Conservation (phyloP, 2,797 vertebrate species). For the Tenualosa ilisha region DNA sequence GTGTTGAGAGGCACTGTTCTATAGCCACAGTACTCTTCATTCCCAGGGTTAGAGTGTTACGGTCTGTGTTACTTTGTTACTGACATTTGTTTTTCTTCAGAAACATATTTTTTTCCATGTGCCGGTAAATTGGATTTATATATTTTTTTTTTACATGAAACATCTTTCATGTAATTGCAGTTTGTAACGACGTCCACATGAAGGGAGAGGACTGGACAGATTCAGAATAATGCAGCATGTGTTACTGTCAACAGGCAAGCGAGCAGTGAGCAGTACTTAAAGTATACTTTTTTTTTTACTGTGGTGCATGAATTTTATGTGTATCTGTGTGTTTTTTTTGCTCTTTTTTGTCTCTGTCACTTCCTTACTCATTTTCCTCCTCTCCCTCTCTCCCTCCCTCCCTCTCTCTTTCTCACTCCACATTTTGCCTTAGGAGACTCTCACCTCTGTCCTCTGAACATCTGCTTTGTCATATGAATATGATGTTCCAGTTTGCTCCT, state of each 20-base stretch:
- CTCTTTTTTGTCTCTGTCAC: not conserved
- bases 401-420: not conserved
- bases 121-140: too few relatives aligned
- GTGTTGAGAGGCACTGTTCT: not conserved
- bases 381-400: not conserved
- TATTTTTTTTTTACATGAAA: not conserved
- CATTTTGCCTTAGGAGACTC: not conserved
- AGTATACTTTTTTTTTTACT: not conserved
- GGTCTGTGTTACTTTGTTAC: too few relatives aligned
- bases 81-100: too few relatives aligned
- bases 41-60: too few relatives aligned
- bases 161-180: not conserved
- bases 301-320: too few relatives aligned
- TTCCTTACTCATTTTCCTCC: not conserved
- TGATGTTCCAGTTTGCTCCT: conserved; percentile 30
- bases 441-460: conserved; percentile 41
- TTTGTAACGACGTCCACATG: not conserved
- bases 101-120: too few relatives aligned
- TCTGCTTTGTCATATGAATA: conserved; percentile 41
- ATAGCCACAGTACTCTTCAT: conserved; percentile 5
- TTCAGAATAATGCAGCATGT: not conserved
- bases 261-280: not conserved
- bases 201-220: not conserved
- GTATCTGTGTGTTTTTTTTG: not conserved
- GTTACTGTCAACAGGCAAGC: not conserved